Evolutionary conservation across 1,140 invertebrate genomes (phyloP), one percentile per base, ranked within the genome.

Genomic region (Temnothorax longispinosus): DNA sequence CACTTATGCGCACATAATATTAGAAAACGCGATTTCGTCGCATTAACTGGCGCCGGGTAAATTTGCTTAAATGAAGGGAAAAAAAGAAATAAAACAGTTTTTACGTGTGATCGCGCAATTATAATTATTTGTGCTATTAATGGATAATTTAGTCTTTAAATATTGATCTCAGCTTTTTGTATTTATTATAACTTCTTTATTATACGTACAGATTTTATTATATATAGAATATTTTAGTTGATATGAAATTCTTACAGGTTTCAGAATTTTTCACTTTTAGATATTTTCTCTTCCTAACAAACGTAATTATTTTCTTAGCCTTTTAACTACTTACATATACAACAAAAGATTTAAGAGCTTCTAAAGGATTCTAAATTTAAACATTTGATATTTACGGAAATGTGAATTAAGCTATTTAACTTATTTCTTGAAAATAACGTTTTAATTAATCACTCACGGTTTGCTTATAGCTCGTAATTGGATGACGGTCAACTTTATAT

Each of bases 11-110:
- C 67, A 58, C 67, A 52, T 58, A 47, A 41, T 27, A 82, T 74
- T 74, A 82, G 80, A 72, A 82, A 82, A 74, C 38, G 56, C 27
- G 35, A 82, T 82, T 72, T 74, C 27, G 11, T 58, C 52, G 35
- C 54, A 82, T 82, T 82, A 82, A 41, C 38, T 44, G 52, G 3
- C 10, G 38, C 15, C 18, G 44, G 35, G n/a, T 60, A 60, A 74
- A 72, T 69, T 56, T 35, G 47, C n/a, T 6, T 15, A 54, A 47
- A 27, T 21, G 6, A 69, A 41, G 0, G 35, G 21, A 54, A 56
- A 18, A 44, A 8, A 41, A 54, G 3, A 13, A 62, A 41, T 10
- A 41, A 52, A 52, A 38, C 4, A 5, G 15, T 38, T 6, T 41
- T 15, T 15, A 50, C 15, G 11, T 74, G 11, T 74, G 1, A 21